Conservation (phyloP, 2,888 invertebrate species). For the Philonicus albiceps region DNA sequence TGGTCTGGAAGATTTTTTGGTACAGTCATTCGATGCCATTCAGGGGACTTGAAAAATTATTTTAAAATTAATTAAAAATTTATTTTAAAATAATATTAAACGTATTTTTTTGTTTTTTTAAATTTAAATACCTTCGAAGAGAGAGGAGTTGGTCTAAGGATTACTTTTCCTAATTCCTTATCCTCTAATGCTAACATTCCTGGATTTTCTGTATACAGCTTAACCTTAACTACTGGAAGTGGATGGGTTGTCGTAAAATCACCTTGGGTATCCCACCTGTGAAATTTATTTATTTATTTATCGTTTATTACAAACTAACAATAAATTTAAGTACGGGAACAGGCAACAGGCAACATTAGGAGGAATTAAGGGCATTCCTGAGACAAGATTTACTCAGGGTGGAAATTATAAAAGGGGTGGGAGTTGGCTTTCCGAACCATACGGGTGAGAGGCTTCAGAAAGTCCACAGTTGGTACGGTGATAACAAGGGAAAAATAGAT, state of each 20-base stretch:
- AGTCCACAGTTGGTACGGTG: no score
- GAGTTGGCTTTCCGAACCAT: no score
- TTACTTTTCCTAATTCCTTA: constrained; percentile 95
- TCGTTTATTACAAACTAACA: no score
- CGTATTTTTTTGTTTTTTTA: background rate
- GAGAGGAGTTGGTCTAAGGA: constrained; percentile 84
- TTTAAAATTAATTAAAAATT: background rate
- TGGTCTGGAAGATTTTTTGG: constrained; percentile 95
- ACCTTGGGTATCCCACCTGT: constrained; percentile 99
- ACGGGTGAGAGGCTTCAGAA: no score
- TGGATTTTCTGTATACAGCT: constrained; percentile 96
- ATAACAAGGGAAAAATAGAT: no score
- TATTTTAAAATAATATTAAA: no score
- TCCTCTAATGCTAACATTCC: constrained; percentile 98
- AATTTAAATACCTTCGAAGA: constrained; percentile 79
- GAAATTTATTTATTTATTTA: no score
- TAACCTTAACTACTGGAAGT: constrained; percentile 96
- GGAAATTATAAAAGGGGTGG: no score
- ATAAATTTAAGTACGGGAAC: no score
- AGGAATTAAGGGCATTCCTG: no score
- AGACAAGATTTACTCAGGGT: no score
- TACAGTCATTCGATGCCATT: constrained; percentile 98
- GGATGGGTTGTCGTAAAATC: constrained; percentile 99
- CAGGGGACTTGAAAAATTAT: constrained; percentile 73
- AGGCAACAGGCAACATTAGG: no score